phyloP scores from a whole-genome alignment of 2,888 invertebrate genomes.

The Prosopocoilus inquinatus region DNA sequence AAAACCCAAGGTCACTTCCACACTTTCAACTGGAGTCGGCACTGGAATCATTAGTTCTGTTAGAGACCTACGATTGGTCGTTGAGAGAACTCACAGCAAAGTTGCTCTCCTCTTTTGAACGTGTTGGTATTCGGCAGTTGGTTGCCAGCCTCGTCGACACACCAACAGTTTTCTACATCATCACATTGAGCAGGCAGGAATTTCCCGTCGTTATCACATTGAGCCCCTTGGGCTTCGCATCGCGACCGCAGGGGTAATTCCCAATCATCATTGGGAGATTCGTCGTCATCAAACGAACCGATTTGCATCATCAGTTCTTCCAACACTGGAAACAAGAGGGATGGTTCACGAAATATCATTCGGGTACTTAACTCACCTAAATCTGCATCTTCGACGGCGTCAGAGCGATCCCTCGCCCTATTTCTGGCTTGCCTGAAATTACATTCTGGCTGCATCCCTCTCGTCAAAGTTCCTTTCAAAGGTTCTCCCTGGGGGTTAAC shows the following conservation, averaged over 20 bases:
- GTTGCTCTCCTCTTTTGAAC: conserved; percentile 58
- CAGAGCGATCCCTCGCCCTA: conserved; percentile 45
- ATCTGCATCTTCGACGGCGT: conserved; percentile 51
- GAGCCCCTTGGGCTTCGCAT: conserved; percentile 53
- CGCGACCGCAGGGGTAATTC: conserved; percentile 43
- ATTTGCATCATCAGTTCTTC: conserved; percentile 71
- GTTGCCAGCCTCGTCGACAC: conserved; percentile 81
- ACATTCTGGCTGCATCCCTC: conserved; percentile 74
- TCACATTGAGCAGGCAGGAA: conserved; percentile 77
- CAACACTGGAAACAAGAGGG: conserved; percentile 52
- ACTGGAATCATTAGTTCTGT: conserved; percentile 52
- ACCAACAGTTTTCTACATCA: conserved; percentile 70
- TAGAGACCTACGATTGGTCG: not conserved
- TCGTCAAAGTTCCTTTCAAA: conserved; percentile 73
- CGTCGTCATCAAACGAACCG: conserved; percentile 55
- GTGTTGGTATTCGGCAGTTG: conserved; percentile 62
- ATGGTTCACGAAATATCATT: too few species aligned
- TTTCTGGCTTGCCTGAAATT: conserved; percentile 77
- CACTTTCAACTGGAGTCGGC: conserved; percentile 70
- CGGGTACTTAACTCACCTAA: conserved; percentile 51
- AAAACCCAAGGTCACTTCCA: conserved; percentile 73
- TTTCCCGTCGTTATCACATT: conserved; percentile 67
- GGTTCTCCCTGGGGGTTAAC: conserved; percentile 80
- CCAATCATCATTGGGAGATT: conserved; percentile 38
- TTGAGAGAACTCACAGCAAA: conserved; percentile 54